These are phyloP conservation scores for Aphelenchoides besseyi DNA, from an alignment of 1,140 invertebrate genomes.

Conservation along the genomic window DNA sequence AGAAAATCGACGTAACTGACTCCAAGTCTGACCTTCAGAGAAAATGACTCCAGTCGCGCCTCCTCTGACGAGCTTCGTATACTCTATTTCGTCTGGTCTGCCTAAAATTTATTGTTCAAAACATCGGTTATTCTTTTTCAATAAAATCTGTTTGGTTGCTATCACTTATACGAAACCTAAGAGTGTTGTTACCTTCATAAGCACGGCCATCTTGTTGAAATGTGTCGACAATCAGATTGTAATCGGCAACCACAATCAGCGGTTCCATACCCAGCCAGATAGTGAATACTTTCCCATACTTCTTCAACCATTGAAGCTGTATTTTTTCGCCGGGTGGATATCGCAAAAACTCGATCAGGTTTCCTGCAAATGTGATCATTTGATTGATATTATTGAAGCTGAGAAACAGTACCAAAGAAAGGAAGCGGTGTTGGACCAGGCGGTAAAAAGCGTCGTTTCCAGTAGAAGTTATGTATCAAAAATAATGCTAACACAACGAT, in stretches of 20 bases:
- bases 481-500: not conserved
- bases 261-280: not conserved
- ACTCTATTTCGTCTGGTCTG: not conserved
- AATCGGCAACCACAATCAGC: not conserved
- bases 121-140: too few relatives aligned
- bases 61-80: not conserved
- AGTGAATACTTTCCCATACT: not conserved
- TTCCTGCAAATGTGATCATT: too few relatives aligned
- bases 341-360: not conserved
- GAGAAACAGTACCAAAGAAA: too few relatives aligned
- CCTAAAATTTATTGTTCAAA: too few relatives aligned
- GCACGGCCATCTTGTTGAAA: not conserved
- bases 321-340: conserved; percentile 4
- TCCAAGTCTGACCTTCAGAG: not conserved
- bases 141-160: too few relatives aligned
- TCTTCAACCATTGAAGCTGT: not conserved
- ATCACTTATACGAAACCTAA: too few relatives aligned
- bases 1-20: not conserved
- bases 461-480: conserved; percentile 8
- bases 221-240: not conserved
- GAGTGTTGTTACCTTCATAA: too few relatives aligned
- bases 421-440: conserved; percentile 7
- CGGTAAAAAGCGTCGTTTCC: not conserved
- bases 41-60: not conserved
- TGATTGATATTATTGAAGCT: too few relatives aligned